These are phyloP conservation scores for Eretmocerus hayati DNA, from an alignment of 2,888 invertebrate species.

Conservation along the genomic window DNA sequence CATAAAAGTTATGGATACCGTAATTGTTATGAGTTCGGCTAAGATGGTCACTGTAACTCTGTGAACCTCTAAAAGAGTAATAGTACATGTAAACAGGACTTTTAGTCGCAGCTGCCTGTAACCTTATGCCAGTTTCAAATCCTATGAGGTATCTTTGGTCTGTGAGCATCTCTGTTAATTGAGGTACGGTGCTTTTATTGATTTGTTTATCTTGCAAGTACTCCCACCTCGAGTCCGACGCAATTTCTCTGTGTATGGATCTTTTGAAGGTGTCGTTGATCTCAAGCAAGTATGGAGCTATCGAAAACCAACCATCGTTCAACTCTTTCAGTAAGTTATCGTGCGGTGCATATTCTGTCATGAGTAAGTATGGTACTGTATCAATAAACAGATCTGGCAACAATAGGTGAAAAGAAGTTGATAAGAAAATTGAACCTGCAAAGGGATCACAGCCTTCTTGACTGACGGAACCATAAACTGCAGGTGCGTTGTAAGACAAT, in stretches of 20 bases:
- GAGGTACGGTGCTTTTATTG: neutral
- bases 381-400: neutral
- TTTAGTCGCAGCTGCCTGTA: neutral
- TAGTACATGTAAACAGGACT: slow-evolving; percentile 8
- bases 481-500: neutral
- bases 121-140: neutral
- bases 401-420: no score
- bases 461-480: slow-evolving; percentile 1
- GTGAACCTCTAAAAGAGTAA: slow-evolving; percentile 1
- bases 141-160: slow-evolving; percentile 1
- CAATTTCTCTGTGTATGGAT: neutral
- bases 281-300: slow-evolving; percentile 5
- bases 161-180: neutral
- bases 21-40: slow-evolving; percentile 3
- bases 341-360: slow-evolving; percentile 4
- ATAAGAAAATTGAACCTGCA: slow-evolving; percentile 4
- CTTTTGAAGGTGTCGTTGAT: neutral
- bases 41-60: slow-evolving; percentile 4
- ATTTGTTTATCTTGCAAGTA: neutral
- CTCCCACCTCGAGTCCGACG: neutral
- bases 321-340: slow-evolving; percentile 2
- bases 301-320: neutral
- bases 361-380: neutral
- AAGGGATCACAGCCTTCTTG: slow-evolving; percentile 4
- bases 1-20: neutral